Evolutionary conservation across 2,888 invertebrate species (phyloP).

Genomic region (Phlogophora meticulosa): DNA sequence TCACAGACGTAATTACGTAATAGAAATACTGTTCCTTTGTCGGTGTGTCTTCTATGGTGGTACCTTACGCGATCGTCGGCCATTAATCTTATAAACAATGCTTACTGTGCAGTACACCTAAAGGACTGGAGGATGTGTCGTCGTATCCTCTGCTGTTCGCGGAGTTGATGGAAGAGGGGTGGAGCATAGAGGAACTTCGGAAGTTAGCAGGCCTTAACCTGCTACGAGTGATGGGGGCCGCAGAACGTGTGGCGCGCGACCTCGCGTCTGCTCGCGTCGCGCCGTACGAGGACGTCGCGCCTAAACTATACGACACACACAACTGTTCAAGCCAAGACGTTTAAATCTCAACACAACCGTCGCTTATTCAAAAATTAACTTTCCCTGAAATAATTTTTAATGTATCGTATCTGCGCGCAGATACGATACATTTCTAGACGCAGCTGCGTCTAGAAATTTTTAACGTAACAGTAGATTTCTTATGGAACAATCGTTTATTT

Average conservation of each 20-base stretch:
- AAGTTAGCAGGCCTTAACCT: constrained; percentile 95
- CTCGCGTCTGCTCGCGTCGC: constrained; percentile 93
- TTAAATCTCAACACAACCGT: constrained; percentile 67
- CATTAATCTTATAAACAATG: constrained; percentile 43
- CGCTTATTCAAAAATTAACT: constrained; percentile 35
- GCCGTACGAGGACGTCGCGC: constrained; percentile 94
- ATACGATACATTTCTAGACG: too few species aligned
- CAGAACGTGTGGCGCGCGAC: constrained; percentile 94
- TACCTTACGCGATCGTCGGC: not conserved
- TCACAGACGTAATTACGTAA: not conserved
- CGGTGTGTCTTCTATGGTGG: not conserved
- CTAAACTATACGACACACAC: constrained; percentile 90
- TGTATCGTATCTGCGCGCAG: constrained; percentile 3
- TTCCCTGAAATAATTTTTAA: constrained; percentile 22
- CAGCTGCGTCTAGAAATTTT: constrained; percentile 29
- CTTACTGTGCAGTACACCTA: constrained; percentile 92
- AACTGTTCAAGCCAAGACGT: constrained; percentile 93
- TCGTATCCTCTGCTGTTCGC: constrained; percentile 95
- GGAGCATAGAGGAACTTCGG: constrained; percentile 94
- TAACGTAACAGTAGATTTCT: constrained; percentile 32
- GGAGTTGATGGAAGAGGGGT: constrained; percentile 94
- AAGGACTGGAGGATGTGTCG: constrained; percentile 95
- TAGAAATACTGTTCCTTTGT: not conserved
- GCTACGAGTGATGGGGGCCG: constrained; percentile 93
- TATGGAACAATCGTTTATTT: constrained; percentile 9